Percentiles rank a stretch among this genome's conserved stretches.
Conservation (phyloP, 2,888 invertebrate species). For the Myopa tessellatipennis region DNA sequence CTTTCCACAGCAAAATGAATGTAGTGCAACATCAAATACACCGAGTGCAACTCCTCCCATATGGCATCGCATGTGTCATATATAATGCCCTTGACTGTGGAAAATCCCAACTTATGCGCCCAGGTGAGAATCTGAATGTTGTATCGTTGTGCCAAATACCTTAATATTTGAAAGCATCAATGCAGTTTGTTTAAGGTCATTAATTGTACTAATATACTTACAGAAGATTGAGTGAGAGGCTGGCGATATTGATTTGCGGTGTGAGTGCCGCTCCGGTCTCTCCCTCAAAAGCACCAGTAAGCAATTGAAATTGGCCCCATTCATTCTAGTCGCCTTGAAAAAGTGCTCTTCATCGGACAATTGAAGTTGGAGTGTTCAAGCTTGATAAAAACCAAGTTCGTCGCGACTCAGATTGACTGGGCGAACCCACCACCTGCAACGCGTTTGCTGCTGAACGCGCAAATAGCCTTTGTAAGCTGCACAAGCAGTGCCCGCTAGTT, state of each 20-base stretch:
- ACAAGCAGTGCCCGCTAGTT: no score
- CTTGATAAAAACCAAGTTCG: conserved; percentile 35
- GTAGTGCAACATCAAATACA: background rate
- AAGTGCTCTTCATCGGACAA: conserved; percentile 41
- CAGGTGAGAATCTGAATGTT: background rate
- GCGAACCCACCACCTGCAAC: conserved; percentile 36
- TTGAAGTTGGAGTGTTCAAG: conserved; percentile 28
- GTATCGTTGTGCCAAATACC: background rate
- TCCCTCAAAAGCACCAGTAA: conserved; percentile 3
- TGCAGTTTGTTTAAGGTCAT: background rate
- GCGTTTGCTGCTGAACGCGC: no score
- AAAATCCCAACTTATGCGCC: background rate
- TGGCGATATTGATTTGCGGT: background rate
- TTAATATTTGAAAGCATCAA: background rate
- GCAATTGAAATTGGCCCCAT: conserved; percentile 25
- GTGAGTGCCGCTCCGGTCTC: background rate
- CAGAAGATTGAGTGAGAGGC: background rate
- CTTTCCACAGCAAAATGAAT: no score
- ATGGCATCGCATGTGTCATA: conserved; percentile 7
- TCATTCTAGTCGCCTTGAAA: conserved; percentile 38
- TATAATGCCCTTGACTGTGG: background rate
- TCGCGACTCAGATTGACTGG: conserved; percentile 37
- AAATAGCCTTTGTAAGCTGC: no score
- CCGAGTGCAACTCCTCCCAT: background rate
- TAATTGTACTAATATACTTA: background rate